Percentiles rank a stretch among this genome's conserved stretches.
phyloP scores from a whole-genome alignment of 2,888 invertebrate genomes.

The Euspilapteryx auroguttella region DNA sequence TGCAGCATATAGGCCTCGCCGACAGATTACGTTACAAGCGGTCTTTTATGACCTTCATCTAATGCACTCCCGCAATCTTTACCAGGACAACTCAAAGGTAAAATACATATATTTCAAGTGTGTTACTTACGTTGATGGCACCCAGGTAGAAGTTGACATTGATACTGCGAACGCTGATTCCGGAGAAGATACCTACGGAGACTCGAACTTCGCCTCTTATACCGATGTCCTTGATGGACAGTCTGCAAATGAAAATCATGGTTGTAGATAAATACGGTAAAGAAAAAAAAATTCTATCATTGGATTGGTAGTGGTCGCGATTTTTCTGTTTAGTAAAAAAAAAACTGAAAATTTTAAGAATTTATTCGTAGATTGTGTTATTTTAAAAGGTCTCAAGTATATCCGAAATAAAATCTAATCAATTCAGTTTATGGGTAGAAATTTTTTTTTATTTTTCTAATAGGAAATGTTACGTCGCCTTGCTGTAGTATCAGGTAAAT shows the following conservation, averaged over 20 bases:
- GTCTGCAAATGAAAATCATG: slow-evolving; percentile 12
- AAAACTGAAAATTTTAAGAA: no score
- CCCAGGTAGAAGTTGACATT: slow-evolving; percentile 15
- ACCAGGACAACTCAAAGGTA: neutral
- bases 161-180: slow-evolving; percentile 18
- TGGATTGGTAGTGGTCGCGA: neutral
- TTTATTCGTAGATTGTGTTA: no score
- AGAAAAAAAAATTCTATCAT: slow-evolving; percentile 3
- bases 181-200: slow-evolving; percentile 19
- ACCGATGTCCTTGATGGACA: slow-evolving; percentile 14
- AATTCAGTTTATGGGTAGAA: no score
- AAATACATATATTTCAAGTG: neutral
- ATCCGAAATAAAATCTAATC: no score
- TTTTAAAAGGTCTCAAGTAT: no score
- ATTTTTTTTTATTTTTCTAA: no score
- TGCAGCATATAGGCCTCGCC: no score
- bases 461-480: no score
- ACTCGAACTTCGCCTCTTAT: slow-evolving; percentile 15
- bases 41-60: neutral
- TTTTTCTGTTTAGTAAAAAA: no score
- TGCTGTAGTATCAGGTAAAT: no score
- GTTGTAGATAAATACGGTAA: neutral
- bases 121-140: slow-evolving; percentile 17
- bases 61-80: neutral
- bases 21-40: neutral